Base-by-base conservation (phyloP, 2,113 vertebrate species). In the Macquaria ambigua region DNA sequence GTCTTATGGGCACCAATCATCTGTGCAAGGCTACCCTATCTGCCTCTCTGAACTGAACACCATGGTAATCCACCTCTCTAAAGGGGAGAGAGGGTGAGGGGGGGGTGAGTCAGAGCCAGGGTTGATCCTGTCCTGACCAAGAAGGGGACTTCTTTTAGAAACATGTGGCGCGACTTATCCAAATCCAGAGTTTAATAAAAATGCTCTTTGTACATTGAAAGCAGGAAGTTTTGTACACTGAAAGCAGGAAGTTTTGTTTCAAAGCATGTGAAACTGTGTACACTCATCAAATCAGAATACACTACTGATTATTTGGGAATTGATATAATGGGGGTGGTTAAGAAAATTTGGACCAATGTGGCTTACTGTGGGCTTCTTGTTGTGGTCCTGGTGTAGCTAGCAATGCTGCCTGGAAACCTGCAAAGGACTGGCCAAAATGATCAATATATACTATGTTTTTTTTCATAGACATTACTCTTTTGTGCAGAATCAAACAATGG, bases 11-110 rank as follows among this genome's bases (percentile, higher is more conserved):
- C 15, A 50, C 39, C 7, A 14, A 39, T 73, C 34, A 0, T 55
- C 25, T 31, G 31, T 72, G 23, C 16, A 34, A 15, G 53, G 68
- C 23, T 55, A 25, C 23, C 34, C 52, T 66, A 3, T 76, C 64
- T 76, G 61, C 20, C 52, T 56, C n/a, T 23, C 21, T 31, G 25
- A 41, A 78, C 16, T 31, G 7, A 48, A 41, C 6, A 8, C 59
- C 3, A 8, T 28, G 34, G 66, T 86, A 72, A 75, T 85, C 79
- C 8, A 66, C 55, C 70, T 76, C 50, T 64, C 20, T 66, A n/a
- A 39, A n/a, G 68, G 86, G 55, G 74, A 52, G 59, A 50, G 8
- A 48, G 18, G 34, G 16, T 9, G 1, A 25, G 5, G 53, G 21
- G 16, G 56, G 55, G n/a, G 15, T 39, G 70, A 41, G 63, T 83